These are phyloP conservation scores for Rotaria macrura DNA, from an alignment of 2,888 invertebrate species.

Conservation along the genomic window DNA sequence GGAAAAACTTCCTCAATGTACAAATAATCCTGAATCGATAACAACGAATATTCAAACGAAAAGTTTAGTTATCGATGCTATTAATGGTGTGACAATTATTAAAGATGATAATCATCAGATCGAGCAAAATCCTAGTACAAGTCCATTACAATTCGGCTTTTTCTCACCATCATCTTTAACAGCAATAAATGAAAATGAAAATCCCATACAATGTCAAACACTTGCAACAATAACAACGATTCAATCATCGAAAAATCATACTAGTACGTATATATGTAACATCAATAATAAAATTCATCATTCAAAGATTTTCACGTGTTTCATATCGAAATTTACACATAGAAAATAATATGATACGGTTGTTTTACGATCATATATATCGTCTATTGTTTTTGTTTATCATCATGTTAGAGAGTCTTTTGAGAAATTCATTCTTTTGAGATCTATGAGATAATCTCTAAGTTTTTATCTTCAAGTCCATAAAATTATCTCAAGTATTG, in stretches of 20 bases:
- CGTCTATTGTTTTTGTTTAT: too few species aligned
- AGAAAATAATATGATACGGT: too few species aligned
- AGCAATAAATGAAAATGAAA: not conserved
- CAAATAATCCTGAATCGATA: not conserved
- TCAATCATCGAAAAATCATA: not conserved
- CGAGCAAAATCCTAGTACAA: not conserved
- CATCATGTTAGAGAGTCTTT: too few species aligned
- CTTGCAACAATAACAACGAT: constrained; percentile 16
- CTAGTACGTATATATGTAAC: too few species aligned
- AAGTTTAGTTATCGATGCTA: not conserved
- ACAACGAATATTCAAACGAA: not conserved
- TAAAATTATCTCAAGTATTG: too few species aligned
- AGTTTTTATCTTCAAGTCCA: too few species aligned
- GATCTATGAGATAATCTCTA: too few species aligned
- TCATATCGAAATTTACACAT: too few species aligned
- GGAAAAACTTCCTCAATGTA: not conserved
- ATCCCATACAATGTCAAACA: not conserved
- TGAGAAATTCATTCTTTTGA: too few species aligned
- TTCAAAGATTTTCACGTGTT: too few species aligned
- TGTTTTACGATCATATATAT: too few species aligned
- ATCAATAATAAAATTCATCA: too few species aligned
- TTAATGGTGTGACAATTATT: not conserved
- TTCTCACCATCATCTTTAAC: not conserved
- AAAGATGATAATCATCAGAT: not conserved
- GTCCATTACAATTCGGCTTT: not conserved